Evolutionary conservation across 2,797 vertebrate genomes (phyloP).

Genomic region (Eutrigla gurnardus): DNA sequence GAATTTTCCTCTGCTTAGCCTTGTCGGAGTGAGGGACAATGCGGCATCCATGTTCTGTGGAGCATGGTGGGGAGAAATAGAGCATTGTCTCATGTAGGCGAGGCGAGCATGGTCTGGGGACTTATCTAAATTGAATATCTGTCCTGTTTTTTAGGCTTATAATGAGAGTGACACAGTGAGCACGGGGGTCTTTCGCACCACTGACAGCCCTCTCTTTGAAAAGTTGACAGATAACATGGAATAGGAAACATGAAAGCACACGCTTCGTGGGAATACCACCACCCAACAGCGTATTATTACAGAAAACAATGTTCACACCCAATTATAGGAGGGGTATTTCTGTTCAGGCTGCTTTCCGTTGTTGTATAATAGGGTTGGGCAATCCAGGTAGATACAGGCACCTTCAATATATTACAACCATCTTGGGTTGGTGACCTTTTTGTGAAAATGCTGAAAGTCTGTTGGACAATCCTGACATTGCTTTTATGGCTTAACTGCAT

Average conservation of each 20-base stretch:
- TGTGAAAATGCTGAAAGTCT: conserved; percentile 25
- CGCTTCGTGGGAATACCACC: conserved; percentile 71
- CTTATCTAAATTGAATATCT: conserved; percentile 90
- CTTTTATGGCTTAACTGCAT: conserved; percentile 5
- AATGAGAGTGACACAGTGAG: conserved; percentile 82
- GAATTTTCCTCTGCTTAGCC: conserved; percentile 81
- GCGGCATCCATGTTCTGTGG: conserved; percentile 81
- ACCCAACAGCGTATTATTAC: conserved; percentile 70
- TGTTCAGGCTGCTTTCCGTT: conserved; percentile 28
- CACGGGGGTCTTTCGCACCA: conserved; percentile 76
- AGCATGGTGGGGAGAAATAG: conserved; percentile 81
- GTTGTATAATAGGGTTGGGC: conserved; percentile 26
- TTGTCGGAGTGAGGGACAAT: conserved; percentile 78
- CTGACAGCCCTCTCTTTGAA: conserved; percentile 79
- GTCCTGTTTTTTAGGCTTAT: conserved; percentile 84
- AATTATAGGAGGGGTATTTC: conserved; percentile 71
- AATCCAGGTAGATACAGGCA: conserved; percentile 13
- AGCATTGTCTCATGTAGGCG: conserved; percentile 82
- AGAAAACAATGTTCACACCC: conserved; percentile 73
- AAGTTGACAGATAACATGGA: conserved; percentile 84
- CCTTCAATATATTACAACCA: conserved; percentile 16
- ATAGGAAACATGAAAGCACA: conserved; percentile 80
- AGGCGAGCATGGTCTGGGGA: conserved; percentile 78
- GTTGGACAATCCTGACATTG: conserved; percentile 8
- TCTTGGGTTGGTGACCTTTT: conserved; percentile 23